A percentile compares a stretch with the other conserved stretches of the same genome.
Evolutionary conservation across 1,140 invertebrate species (phyloP).

Genomic region (Lucilia sericata): DNA sequence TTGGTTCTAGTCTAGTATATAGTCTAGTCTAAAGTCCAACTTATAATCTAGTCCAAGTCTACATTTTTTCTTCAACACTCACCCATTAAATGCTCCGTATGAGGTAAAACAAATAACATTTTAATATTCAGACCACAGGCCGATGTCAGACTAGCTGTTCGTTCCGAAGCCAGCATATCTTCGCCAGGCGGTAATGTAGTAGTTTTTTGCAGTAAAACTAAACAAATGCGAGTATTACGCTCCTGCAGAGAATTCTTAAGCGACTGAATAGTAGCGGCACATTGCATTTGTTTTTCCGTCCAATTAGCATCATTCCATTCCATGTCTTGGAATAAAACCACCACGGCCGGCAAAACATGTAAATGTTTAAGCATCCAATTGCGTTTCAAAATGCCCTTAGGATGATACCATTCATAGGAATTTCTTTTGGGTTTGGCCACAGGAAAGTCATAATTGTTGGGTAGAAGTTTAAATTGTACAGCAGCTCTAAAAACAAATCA

Average conservation of each 20-base stretch:
- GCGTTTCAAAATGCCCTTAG: constrained; percentile 94
- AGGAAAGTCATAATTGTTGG: constrained; percentile 86
- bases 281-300: constrained; percentile 95
- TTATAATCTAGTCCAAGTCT: too few relatives aligned
- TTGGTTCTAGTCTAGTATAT: too few relatives aligned
- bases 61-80: neutral
- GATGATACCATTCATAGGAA: constrained; percentile 95
- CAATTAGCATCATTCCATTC: constrained; percentile 96
- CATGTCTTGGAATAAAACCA: constrained; percentile 95
- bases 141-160: constrained; percentile 87
- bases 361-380: constrained; percentile 97
- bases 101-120: constrained; percentile 90
- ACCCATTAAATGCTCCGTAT: constrained; percentile 88
- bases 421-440: constrained; percentile 90
- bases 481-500: constrained; percentile 71
- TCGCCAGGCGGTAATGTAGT: constrained; percentile 83
- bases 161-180: constrained; percentile 87
- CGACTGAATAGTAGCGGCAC: constrained; percentile 88
- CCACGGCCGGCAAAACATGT: constrained; percentile 88
- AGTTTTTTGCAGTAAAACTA: constrained; percentile 90
- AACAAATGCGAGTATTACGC: constrained; percentile 86
- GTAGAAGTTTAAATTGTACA: constrained; percentile 86
- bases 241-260: constrained; percentile 76
- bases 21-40: too few relatives aligned
- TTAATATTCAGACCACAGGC: constrained; percentile 93